A percentile compares a stretch with the other conserved stretches of the same genome.
These are phyloP conservation scores for Herminia tarsipennalis DNA, from an alignment of 2,888 invertebrate species.

Conservation along the genomic window DNA sequence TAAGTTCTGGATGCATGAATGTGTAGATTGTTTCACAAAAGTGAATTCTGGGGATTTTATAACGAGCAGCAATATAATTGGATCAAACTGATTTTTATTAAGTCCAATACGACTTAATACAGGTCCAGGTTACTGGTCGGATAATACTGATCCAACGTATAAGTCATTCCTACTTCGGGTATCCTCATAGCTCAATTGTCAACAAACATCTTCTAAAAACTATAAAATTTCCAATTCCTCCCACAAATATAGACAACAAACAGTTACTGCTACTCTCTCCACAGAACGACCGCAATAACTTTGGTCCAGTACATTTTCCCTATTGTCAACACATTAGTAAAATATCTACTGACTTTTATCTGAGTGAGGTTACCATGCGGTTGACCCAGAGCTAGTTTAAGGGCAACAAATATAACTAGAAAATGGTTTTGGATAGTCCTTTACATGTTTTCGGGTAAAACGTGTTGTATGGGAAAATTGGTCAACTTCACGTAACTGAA, in stretches of 20 bases:
- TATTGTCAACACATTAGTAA: slow-evolving; percentile 42
- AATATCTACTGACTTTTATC: slow-evolving; percentile 39
- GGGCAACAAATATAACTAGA: slow-evolving; percentile 5
- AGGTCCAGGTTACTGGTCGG: too few relatives aligned
- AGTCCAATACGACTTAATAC: too few relatives aligned
- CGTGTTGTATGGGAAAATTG: background rate
- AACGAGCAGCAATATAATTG: too few relatives aligned
- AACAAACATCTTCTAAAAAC: too few relatives aligned
- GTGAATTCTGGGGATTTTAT: too few relatives aligned
- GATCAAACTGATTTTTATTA: too few relatives aligned
- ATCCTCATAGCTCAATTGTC: too few relatives aligned
- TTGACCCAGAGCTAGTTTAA: slow-evolving; percentile 21
- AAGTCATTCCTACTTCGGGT: too few relatives aligned
- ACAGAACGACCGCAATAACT: slow-evolving; percentile 34
- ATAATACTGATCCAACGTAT: too few relatives aligned
- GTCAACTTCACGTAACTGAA: background rate
- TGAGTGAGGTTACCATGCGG: slow-evolving; percentile 11
- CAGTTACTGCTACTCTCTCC: slow-evolving; percentile 16
- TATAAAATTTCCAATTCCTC: background rate
- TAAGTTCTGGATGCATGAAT: too few relatives aligned
- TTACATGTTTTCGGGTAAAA: slow-evolving; percentile 4
- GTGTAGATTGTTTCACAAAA: too few relatives aligned
- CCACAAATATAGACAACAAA: slow-evolving; percentile 10
- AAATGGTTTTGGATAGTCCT: slow-evolving; percentile 2
- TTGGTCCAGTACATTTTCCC: slow-evolving; percentile 10